These are phyloP conservation scores for Myotis daubentonii DNA, from an alignment of 2,797 vertebrate genomes.

Conservation along the genomic window DNA sequence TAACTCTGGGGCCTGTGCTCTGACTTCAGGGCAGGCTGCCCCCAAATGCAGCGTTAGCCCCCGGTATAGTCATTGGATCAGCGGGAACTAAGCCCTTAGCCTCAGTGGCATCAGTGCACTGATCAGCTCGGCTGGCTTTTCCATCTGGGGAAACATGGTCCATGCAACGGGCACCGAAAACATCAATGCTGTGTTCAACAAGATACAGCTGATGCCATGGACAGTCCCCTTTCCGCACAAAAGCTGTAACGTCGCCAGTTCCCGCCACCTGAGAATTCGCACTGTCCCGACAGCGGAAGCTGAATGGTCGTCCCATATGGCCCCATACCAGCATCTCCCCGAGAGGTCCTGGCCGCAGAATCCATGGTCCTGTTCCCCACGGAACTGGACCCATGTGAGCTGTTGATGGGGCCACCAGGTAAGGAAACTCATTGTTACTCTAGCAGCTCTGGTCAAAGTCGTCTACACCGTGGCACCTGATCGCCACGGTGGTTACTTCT, in stretches of 20 bases:
- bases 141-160: not conserved
- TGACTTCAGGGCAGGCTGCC: rapidly evolving
- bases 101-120: rapidly evolving
- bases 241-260: not conserved
- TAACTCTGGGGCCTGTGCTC: not conserved
- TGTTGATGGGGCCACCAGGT: rapidly evolving
- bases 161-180: rapidly evolving
- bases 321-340: not conserved
- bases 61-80: rapidly evolving
- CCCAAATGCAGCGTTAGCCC: not conserved
- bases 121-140: not conserved
- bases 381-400: rapidly evolving
- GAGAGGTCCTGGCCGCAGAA: not conserved
- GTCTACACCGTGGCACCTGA: rapidly evolving
- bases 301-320: rapidly evolving
- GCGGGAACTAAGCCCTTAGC: not conserved
- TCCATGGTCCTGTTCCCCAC: rapidly evolving
- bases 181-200: not conserved
- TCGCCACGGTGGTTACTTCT: rapidly evolving
- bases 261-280: rapidly evolving
- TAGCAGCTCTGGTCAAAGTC: rapidly evolving
- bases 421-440: not conserved
- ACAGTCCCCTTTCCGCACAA: not conserved
- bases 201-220: rapidly evolving
- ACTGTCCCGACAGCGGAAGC: not conserved